These are phyloP conservation scores for Hydrochoerus hydrochaeris DNA, from an alignment of 2,113 vertebrate species.

Conservation along the genomic window DNA sequence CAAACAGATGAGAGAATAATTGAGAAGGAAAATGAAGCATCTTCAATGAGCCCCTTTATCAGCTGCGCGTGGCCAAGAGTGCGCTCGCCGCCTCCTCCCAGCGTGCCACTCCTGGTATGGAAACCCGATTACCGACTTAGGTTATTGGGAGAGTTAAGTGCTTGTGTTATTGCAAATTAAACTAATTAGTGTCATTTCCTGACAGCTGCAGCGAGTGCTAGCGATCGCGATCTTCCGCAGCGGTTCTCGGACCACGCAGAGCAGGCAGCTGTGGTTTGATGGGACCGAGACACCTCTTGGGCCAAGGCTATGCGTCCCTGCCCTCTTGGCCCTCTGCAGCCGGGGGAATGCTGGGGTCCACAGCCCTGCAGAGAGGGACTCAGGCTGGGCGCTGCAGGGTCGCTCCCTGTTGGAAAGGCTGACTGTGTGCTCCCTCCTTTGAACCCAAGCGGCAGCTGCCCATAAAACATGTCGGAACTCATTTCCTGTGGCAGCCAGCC, in stretches of 20 bases:
- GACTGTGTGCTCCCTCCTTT: conserved; percentile 64
- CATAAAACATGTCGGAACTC: conserved; percentile 78
- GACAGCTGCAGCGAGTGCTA: conserved; percentile 88
- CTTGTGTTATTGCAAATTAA: conserved; percentile 92
- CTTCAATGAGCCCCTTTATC: conserved; percentile 70
- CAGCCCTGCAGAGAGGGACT: conserved; percentile 78
- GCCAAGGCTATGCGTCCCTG: neutral
- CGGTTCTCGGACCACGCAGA: conserved; percentile 80
- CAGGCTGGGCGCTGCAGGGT: conserved; percentile 61
- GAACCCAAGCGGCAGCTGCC: conserved; percentile 81
- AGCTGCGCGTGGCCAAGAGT: conserved; percentile 86
- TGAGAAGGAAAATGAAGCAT: conserved; percentile 56
- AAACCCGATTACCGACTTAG: conserved; percentile 88
- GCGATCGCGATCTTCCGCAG: conserved; percentile 85
- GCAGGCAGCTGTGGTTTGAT: conserved; percentile 86
- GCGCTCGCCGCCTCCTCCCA: conserved; percentile 83
- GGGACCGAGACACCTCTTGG: neutral
- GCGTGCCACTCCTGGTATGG: conserved; percentile 85
- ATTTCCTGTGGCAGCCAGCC: conserved; percentile 78
- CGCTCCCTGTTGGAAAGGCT: conserved; percentile 72
- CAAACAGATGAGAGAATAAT: conserved; percentile 77
- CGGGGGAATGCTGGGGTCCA: neutral
- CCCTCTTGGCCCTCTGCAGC: neutral
- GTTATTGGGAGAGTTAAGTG: conserved; percentile 91
- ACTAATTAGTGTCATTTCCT: conserved; percentile 90